Conservation (phyloP, 1,140 invertebrate genomes). For the Drosophila persimilis region DNA sequence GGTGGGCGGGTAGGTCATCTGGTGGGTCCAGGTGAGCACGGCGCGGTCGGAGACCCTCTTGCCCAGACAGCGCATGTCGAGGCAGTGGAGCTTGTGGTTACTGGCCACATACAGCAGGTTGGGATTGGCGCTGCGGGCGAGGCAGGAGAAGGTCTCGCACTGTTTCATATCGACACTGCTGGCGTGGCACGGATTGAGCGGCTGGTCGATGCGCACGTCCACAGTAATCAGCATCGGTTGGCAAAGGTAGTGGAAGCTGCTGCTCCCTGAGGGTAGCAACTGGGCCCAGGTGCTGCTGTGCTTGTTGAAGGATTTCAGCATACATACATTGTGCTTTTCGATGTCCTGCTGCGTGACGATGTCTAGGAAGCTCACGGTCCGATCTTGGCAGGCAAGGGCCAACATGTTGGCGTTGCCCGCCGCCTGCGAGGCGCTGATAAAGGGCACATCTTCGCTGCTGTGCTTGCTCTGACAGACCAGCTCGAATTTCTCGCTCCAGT, state of each 20-base stretch:
- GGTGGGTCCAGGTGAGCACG: conserved; percentile 67
- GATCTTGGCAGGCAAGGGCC: conserved; percentile 58
- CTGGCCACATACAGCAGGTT: conserved; percentile 65
- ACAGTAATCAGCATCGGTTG: conserved; percentile 56
- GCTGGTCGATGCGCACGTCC: conserved; percentile 42
- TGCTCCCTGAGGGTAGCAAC: conserved; percentile 24
- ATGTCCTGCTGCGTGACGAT: conserved; percentile 41
- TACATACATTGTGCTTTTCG: conserved; percentile 48
- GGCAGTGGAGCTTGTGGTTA: conserved; percentile 65
- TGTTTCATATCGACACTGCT: conserved; percentile 33
- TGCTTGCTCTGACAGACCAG: conserved; percentile 32
- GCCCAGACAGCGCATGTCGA: conserved; percentile 59
- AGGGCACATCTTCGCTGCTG: conserved; percentile 27
- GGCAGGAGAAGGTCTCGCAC: conserved; percentile 56
- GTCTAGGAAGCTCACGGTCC: conserved; percentile 48
- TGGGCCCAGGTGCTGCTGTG: conserved; percentile 57
- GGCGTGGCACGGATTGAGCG: conserved; percentile 59
- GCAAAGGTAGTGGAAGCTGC: conserved; percentile 52
- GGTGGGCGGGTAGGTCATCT: conserved; percentile 52
- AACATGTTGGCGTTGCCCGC: conserved; percentile 17
- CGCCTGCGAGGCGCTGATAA: conserved; percentile 46
- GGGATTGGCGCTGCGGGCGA: conserved; percentile 49
- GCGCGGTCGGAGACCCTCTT: conserved; percentile 54
- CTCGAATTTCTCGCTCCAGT: conserved; percentile 15
- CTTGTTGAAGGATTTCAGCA: conserved; percentile 25